Evolutionary conservation across 1,140 invertebrate species (phyloP).

Genomic region (Pogonognathellus flavescens): DNA sequence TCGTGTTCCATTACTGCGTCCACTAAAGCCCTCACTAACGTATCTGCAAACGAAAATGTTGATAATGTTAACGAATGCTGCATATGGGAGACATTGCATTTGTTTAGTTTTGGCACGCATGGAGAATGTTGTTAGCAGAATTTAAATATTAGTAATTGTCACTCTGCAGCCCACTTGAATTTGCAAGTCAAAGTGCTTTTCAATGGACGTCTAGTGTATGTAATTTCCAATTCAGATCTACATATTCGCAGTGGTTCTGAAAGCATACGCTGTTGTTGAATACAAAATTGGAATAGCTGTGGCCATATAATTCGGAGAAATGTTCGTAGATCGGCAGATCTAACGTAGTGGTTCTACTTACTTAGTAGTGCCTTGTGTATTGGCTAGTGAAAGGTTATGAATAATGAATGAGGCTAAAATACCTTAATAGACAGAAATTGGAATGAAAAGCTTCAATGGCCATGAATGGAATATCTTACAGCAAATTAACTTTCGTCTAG

Average conservation of each 20-base stretch:
- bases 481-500: no score
- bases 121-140: background rate
- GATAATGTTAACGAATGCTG: background rate
- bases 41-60: conserved; percentile 73
- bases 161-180: conserved; percentile 38
- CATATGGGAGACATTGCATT: background rate
- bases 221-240: background rate
- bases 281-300: background rate
- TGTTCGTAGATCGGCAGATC: background rate
- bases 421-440: background rate
- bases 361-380: background rate
- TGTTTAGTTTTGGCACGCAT: no score
- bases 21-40: conserved; percentile 78
- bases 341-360: background rate
- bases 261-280: background rate
- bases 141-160: conserved; percentile 52
- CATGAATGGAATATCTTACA: no score
- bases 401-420: conserved; percentile 14
- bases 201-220: background rate
- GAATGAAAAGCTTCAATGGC: no score
- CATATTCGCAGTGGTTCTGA: background rate
- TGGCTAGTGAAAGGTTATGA: background rate
- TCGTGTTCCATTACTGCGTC: conserved; percentile 80
- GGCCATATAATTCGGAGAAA: background rate
- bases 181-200: conserved; percentile 11